Conservation (phyloP, 2,888 invertebrate species). For the Hydroisotoma schaefferi region DNA sequence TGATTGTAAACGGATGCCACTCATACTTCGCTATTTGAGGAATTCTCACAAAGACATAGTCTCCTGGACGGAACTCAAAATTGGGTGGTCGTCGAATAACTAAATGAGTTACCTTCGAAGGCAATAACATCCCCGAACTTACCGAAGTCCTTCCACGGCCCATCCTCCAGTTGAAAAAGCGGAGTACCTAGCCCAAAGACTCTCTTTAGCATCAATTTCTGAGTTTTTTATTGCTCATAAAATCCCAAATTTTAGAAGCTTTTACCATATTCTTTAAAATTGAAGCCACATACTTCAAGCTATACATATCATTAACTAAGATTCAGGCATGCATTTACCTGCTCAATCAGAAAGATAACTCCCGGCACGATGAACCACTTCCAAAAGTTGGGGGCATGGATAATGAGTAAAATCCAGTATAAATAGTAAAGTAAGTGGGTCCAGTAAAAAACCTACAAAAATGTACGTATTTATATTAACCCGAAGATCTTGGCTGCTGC, state of each 20-base stretch:
- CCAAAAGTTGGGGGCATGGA: constrained; percentile 92
- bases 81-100: constrained; percentile 81
- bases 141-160: constrained; percentile 79
- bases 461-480: neutral
- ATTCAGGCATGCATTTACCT: constrained; percentile 58
- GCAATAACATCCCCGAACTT: constrained; percentile 77
- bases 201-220: neutral
- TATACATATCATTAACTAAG: neutral
- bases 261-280: too few relatives aligned
- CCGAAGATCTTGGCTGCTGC: neutral
- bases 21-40: constrained; percentile 88
- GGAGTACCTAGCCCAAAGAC: constrained; percentile 23
- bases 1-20: constrained; percentile 97
- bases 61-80: constrained; percentile 86
- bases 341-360: constrained; percentile 71
- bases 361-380: constrained; percentile 88
- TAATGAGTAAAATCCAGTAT: constrained; percentile 76
- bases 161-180: constrained; percentile 57
- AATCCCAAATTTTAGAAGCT: too few relatives aligned
- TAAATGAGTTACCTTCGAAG: constrained; percentile 85
- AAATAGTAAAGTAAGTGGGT: constrained; percentile 84
- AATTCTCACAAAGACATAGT: constrained; percentile 89
- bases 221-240: neutral
- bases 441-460: constrained; percentile 80
- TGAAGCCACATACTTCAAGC: too few relatives aligned